Conservation (phyloP, 2,797 vertebrate genomes). For the Cyprinodon diabolis region DNA sequence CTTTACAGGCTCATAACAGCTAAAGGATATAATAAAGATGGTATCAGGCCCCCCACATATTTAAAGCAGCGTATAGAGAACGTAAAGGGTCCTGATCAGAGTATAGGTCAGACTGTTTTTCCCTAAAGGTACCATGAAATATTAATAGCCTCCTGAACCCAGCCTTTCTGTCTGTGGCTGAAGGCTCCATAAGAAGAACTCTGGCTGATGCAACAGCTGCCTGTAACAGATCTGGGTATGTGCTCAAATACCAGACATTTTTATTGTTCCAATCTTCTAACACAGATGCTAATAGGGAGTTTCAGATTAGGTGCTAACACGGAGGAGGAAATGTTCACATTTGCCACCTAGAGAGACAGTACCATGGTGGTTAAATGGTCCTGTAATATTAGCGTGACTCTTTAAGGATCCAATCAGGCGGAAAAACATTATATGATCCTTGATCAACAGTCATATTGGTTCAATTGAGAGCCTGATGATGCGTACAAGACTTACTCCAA, state of each 20-base stretch:
- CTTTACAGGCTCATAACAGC: slow-evolving; percentile 59
- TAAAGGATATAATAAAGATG: slow-evolving; percentile 46
- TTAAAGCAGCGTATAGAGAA: slow-evolving; percentile 1
- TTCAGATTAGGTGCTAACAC: slow-evolving; percentile 30
- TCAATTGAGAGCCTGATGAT: slow-evolving; percentile 48
- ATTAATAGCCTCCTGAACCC: slow-evolving; percentile 68
- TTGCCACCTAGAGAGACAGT: slow-evolving; percentile 13
- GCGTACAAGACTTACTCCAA: slow-evolving; percentile 17
- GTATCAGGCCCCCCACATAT: slow-evolving; percentile 4
- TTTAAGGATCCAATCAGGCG: slow-evolving; percentile 35
- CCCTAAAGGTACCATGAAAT: slow-evolving; percentile 65
- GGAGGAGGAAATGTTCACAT: slow-evolving; percentile 8
- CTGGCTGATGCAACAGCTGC: slow-evolving; percentile 41
- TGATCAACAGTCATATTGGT: slow-evolving; percentile 40
- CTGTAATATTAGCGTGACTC: slow-evolving; percentile 1
- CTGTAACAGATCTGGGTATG: slow-evolving; percentile 35
- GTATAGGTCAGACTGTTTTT: slow-evolving; percentile 53
- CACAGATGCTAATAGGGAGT: slow-evolving; percentile 49
- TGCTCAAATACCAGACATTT: slow-evolving; percentile 50
- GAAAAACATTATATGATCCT: slow-evolving; percentile 43
- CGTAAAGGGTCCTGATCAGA: slow-evolving; percentile 50
- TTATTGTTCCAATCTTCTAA: slow-evolving; percentile 35
- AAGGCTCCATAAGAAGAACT: slow-evolving; percentile 10
- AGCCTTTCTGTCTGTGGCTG: slow-evolving; percentile 24
- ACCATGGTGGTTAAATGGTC: slow-evolving; percentile 7